Evolutionary conservation across 2,888 invertebrate species (phyloP).

Genomic region (Meliscaeva auricollis): DNA sequence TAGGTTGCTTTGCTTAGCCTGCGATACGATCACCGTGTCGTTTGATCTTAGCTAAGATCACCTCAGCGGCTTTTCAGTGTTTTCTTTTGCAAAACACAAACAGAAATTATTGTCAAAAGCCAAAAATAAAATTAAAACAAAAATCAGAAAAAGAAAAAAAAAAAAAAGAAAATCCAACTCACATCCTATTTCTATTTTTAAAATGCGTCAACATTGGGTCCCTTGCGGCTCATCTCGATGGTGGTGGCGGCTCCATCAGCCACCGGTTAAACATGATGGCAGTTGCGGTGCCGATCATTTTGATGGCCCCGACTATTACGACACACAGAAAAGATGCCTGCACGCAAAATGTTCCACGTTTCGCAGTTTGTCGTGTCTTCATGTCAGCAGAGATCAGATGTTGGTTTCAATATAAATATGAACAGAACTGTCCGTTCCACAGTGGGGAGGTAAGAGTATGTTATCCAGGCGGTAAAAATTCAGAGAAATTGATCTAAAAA

Average conservation of each 20-base stretch:
- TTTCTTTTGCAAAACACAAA: constrained; percentile 65
- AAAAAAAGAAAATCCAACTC: constrained; percentile 29
- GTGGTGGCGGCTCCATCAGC: constrained; percentile 56
- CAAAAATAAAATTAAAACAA: constrained; percentile 25
- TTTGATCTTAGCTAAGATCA: constrained; percentile 72
- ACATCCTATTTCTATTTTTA: constrained; percentile 74
- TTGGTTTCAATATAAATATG: background rate
- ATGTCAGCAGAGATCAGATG: constrained; percentile 49
- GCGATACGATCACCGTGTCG: constrained; percentile 27
- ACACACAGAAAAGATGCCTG: constrained; percentile 47
- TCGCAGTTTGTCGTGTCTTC: constrained; percentile 65
- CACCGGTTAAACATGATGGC: constrained; percentile 66
- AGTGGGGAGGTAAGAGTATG: background rate
- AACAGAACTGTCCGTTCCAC: background rate
- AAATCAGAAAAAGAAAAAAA: too few species aligned
- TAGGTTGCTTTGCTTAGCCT: background rate
- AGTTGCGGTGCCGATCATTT: constrained; percentile 71
- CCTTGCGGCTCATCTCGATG: constrained; percentile 42
- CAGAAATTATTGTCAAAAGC: constrained; percentile 61
- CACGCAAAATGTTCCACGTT: constrained; percentile 71
- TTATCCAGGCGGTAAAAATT: too few species aligned
- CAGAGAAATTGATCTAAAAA: too few species aligned
- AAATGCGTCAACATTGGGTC: constrained; percentile 67
- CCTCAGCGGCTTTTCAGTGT: constrained; percentile 58
- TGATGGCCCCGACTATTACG: constrained; percentile 69